A percentile compares a stretch with the other conserved stretches of the same genome.
Evolutionary conservation across 2,113 vertebrate genomes (phyloP).

Genomic region (Turdus rufiventris): DNA sequence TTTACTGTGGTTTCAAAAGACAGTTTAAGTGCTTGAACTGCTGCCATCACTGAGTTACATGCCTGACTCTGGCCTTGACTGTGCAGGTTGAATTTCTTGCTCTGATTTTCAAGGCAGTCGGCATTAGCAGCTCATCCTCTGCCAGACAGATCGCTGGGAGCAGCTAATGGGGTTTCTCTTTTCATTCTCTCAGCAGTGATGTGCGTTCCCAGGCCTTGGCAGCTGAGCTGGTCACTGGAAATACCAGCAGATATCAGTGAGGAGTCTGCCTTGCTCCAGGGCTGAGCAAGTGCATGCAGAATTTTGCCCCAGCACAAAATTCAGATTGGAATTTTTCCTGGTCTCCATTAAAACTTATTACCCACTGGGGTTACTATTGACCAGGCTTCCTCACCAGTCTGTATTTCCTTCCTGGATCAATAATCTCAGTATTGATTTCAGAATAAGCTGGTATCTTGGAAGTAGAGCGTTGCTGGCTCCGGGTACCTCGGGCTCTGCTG

Average conservation of each 20-base stretch:
- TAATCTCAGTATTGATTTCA: constrained; percentile 65
- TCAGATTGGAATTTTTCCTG: not conserved
- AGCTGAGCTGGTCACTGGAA: not conserved
- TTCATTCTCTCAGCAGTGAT: not conserved
- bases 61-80: constrained; percentile 21
- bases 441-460: constrained; percentile 51
- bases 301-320: not conserved
- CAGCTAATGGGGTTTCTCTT: constrained; percentile 26
- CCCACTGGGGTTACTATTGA: constrained; percentile 53
- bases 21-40: constrained; percentile 33
- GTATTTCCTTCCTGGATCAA: constrained; percentile 63
- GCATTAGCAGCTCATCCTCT: constrained; percentile 6
- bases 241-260: not conserved
- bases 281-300: not conserved
- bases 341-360: constrained; percentile 36
- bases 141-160: not conserved
- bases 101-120: constrained; percentile 15
- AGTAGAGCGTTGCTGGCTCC: not conserved
- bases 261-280: not conserved
- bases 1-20: constrained; percentile 30
- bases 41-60: not conserved
- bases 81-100: constrained; percentile 24
- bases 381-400: not conserved
- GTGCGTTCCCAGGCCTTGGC: not conserved
- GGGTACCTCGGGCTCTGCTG: not conserved